Conservation (phyloP, 2,797 vertebrate genomes). For the Spheniscus humboldti region DNA sequence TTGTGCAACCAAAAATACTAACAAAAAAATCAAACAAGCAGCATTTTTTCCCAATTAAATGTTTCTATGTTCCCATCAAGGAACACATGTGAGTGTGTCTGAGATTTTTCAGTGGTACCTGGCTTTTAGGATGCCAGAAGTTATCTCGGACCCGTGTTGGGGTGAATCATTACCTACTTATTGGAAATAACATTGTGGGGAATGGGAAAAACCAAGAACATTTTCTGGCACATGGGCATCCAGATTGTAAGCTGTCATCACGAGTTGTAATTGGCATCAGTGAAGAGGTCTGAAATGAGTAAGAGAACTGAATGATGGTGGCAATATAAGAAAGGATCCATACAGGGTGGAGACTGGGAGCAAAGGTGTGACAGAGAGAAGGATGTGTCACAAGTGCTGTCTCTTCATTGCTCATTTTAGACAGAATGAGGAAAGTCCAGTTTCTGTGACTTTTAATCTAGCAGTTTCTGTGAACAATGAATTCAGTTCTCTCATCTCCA, state of each 20-base stretch:
- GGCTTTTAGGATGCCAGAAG: not conserved
- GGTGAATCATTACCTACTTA: not conserved
- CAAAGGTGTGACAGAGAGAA: not conserved
- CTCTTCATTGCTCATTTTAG: not conserved
- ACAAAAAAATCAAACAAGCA: constrained; percentile 14
- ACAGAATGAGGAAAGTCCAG: not conserved
- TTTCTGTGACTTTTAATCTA: not conserved
- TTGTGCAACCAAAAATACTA: constrained; percentile 32
- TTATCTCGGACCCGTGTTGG: not conserved
- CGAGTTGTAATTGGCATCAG: not conserved
- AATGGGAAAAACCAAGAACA: not conserved
- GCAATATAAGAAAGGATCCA: not conserved
- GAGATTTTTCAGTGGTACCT: not conserved
- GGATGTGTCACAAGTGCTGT: not conserved
- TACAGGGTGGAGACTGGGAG: not conserved
- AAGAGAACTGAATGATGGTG: not conserved
- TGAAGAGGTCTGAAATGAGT: not conserved
- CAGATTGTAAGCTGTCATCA: not conserved
- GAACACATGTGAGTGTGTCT: not conserved
- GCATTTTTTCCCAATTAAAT: constrained; percentile 16
- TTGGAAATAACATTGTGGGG: not conserved
- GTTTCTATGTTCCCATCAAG: not conserved
- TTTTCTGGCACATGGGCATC: not conserved
- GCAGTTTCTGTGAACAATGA: not conserved
- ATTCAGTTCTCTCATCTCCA: not conserved